Evolutionary conservation across 2,113 vertebrate species (phyloP), one percentile per base, ranked within the genome.

Genomic region (Todiramphus saurophagus): DNA sequence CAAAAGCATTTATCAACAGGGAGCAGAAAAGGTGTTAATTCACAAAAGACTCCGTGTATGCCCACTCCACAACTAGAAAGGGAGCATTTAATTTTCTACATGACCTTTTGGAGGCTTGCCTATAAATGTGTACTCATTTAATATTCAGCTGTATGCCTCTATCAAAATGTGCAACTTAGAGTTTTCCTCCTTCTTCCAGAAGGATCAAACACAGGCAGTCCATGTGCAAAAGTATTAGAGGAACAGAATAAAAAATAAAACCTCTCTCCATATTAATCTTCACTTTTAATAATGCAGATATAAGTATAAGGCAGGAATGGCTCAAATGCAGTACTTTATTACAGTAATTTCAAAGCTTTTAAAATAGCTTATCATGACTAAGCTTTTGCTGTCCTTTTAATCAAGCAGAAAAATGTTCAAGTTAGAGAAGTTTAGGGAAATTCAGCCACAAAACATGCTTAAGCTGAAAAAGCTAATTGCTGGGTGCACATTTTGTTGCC

Each of bases 301-400:
- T n/a, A 72, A 89, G 84, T n/a, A 15, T n/a, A 66, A 62, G 10
- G 13, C 53, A 89, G 13, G n/a, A 63, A 63, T 43, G 43, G 20
- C 70, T 43, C 56, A 81, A 90, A 86, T 70, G 15, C 8, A 48
- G 19, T 50, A 43, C 37, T 73, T 94, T 55, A 31, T 70, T 68
- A 50, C 28, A 63, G 46, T 28, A 2, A 67, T 92, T 88, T 87
- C 1, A 13, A 85, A 88, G 9, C 44, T 79, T 96, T 85, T 83
- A 88, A 96, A 96, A 96, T 76, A 96, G 58, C 16, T 60, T 62
- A 17, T 41, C n/a, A 23, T 92, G 86, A 91, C 73, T 89, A 82
- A 91, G 75, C 5, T 80, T 80, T 80, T 91, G 15, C 55, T 95
- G 12, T 79, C 41, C 13, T 93, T 91, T 90, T 80, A 90, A 74